phyloP scores from a whole-genome alignment of 2,113 vertebrate genomes.

The Romanogobio albipinnatus region DNA sequence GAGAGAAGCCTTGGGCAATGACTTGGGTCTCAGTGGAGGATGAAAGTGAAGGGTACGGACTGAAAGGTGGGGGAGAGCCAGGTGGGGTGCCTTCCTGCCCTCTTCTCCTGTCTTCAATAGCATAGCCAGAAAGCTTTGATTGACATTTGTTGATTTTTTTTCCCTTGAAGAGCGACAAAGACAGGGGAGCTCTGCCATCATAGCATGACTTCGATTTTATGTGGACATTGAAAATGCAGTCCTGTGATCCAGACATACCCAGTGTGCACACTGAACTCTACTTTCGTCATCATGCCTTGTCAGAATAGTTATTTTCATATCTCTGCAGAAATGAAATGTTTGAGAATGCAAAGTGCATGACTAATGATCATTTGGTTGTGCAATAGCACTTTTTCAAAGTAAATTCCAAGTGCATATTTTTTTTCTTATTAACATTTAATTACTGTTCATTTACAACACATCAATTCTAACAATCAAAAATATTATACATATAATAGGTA shows the following conservation, averaged over 20 bases:
- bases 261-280: background rate
- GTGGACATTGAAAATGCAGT: conserved; percentile 24
- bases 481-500: background rate
- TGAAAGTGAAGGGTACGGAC: conserved; percentile 55
- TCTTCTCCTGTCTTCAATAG: conserved; percentile 48
- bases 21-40: conserved; percentile 53
- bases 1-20: conserved; percentile 57
- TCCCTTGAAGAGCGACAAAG: conserved; percentile 55
- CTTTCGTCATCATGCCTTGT: background rate
- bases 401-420: background rate
- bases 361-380: conserved; percentile 15
- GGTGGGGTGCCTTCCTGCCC: conserved; percentile 15
- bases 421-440: background rate
- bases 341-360: conserved; percentile 1
- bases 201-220: background rate
- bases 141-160: conserved; percentile 70
- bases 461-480: background rate
- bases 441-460: background rate
- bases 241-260: conserved; percentile 35
- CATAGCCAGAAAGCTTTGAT: conserved; percentile 61
- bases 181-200: conserved; percentile 47
- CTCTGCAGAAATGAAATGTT: background rate
- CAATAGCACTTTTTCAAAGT: background rate
- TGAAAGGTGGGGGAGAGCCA: conserved; percentile 53
- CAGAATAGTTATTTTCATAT: conserved; percentile 7